phyloP scores from a whole-genome alignment of 2,113 vertebrate genomes.

The Proterorhinus semilunaris region DNA sequence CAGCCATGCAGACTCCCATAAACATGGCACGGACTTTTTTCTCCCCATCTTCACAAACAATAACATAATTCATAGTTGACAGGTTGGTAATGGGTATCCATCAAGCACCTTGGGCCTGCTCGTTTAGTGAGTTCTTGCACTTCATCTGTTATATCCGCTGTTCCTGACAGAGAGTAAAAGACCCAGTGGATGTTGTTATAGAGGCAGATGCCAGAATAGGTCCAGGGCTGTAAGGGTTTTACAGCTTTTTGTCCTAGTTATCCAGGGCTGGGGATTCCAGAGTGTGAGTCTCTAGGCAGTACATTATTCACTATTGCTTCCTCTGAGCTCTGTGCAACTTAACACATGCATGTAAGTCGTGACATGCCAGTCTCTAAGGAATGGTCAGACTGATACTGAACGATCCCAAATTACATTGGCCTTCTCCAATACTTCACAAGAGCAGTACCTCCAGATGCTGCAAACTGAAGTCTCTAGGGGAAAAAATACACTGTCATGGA shows the following conservation, averaged over 20 bases:
- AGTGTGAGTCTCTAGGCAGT: slow-evolving; percentile 59
- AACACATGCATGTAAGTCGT: slow-evolving; percentile 28
- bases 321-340: slow-evolving; percentile 44
- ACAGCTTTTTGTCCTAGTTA: slow-evolving; percentile 63
- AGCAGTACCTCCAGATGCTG: slow-evolving; percentile 2
- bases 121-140: slow-evolving; percentile 28
- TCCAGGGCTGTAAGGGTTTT: slow-evolving; percentile 36
- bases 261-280: slow-evolving; percentile 39
- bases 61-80: slow-evolving; percentile 33
- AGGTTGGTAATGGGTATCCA: slow-evolving; percentile 42
- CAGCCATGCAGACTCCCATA: slow-evolving; percentile 13
- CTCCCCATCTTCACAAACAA: slow-evolving; percentile 13
- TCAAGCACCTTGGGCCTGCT: slow-evolving; percentile 33
- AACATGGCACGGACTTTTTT: slow-evolving; percentile 13
- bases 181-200: slow-evolving; percentile 40
- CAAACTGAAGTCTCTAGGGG: not conserved
- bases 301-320: slow-evolving; percentile 70
- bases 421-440: slow-evolving; percentile 5
- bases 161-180: slow-evolving; percentile 19
- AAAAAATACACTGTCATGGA: not conserved
- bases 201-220: slow-evolving; percentile 23
- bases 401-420: not conserved
- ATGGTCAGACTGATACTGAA: slow-evolving; percentile 35
- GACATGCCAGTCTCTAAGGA: slow-evolving; percentile 20
- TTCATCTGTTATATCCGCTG: slow-evolving; percentile 27